Evolutionary conservation across 2,797 vertebrate species (phyloP).

Genomic region (Karalla daura): DNA sequence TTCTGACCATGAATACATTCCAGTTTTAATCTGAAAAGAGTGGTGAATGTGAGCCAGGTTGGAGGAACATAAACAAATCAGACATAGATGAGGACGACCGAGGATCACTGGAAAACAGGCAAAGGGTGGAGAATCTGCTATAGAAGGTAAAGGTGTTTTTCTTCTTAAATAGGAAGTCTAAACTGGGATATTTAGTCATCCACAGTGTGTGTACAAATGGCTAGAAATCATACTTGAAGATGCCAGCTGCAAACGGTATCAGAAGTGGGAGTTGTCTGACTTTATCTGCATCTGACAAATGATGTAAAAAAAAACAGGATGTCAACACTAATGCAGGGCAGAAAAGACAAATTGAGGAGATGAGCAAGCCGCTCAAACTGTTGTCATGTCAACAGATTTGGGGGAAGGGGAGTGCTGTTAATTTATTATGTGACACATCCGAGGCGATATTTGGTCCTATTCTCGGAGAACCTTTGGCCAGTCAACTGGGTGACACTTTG

Average conservation of each 20-base stretch:
- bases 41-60: not conserved
- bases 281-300: slow-evolving; percentile 18
- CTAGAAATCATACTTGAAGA: not conserved
- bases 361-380: slow-evolving; percentile 27
- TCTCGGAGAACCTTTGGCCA: slow-evolving; percentile 50
- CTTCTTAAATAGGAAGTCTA: not conserved
- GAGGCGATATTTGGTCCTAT: slow-evolving; percentile 49
- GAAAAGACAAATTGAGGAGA: slow-evolving; percentile 38
- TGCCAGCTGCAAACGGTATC: not conserved
- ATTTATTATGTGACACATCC: slow-evolving; percentile 64
- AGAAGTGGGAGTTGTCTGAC: not conserved
- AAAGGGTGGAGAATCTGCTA: not conserved
- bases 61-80: slow-evolving; percentile 3
- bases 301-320: slow-evolving; percentile 40
- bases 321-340: slow-evolving; percentile 15
- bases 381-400: slow-evolving; percentile 50
- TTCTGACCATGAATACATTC: not conserved
- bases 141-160: not conserved
- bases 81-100: not conserved
- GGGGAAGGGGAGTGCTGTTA: slow-evolving; percentile 8
- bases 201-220: not conserved
- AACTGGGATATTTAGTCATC: slow-evolving; percentile 3
- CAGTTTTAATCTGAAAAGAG: not conserved
- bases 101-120: not conserved
- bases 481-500: slow-evolving; percentile 40